Conservation (phyloP, 1,140 invertebrate genomes). For the Palaemon carinicauda region DNA sequence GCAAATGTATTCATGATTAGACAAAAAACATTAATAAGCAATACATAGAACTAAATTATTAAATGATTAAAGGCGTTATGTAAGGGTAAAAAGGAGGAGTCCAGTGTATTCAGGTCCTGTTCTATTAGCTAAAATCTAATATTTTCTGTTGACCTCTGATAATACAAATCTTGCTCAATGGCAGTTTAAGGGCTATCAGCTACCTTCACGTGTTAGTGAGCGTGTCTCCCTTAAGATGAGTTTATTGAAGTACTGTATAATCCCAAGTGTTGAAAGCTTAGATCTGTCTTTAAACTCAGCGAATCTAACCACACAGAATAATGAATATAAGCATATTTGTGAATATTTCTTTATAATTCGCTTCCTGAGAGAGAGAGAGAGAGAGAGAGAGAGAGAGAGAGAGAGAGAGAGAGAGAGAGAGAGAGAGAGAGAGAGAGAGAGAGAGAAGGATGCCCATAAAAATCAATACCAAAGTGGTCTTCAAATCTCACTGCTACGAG, state of each 20-base stretch:
- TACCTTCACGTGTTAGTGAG: too few relatives aligned
- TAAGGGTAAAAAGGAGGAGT: too few relatives aligned
- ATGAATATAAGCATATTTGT: background rate
- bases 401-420: background rate
- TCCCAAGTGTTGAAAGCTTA: too few relatives aligned
- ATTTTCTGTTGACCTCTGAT: background rate
- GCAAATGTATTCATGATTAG: background rate
- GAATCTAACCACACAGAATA: background rate
- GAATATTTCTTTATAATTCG: too few relatives aligned
- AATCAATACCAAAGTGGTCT: background rate
- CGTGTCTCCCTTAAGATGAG: too few relatives aligned
- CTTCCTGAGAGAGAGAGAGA: background rate
- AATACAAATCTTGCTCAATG: background rate
- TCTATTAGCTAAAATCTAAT: too few relatives aligned
- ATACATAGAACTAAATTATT: too few relatives aligned
- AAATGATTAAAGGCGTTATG: too few relatives aligned
- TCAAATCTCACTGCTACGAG: too few relatives aligned
- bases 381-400: constrained; percentile 35
- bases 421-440: background rate
- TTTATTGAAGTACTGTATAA: too few relatives aligned
- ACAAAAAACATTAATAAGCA: too few relatives aligned
- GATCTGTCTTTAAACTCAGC: background rate
- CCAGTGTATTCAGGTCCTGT: too few relatives aligned
- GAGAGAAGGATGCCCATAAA: background rate
- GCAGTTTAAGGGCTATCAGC: background rate